Base-by-base conservation (phyloP, 2,888 invertebrate species). In the Drosophila conformis region DNA sequence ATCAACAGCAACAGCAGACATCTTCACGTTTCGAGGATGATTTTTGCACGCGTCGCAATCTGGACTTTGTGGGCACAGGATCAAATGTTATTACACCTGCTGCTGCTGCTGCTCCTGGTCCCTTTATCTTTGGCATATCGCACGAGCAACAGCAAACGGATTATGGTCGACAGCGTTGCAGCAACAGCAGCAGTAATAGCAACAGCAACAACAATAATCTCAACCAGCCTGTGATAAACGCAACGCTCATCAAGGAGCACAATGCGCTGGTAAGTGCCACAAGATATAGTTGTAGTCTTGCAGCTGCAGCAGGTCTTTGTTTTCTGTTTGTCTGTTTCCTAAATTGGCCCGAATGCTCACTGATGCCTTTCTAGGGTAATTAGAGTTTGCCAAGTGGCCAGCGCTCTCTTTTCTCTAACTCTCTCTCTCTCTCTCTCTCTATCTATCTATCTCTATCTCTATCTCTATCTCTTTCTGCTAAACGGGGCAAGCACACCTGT, bases 51-150 rank as follows among this genome's bases (percentile, higher is more conserved):
- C 90, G 90, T 65, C 89, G 89, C 61, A 91, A 90, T 73, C 79
- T 81, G 51, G 84, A 83, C 35, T 88, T 90, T 78, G 33, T 52
- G 63, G 56, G 80, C 10, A 75, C 64, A 31, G 54, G 36, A 27
- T 68, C 57, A 75, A 64, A 25, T 46, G 21, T 42, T 5, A 42
- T 21, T 42, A 15, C 46, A 25, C 13, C 46, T 46, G 21, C 49
- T 38, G 65, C n/a, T 10, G 35, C 36, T 29, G 48, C 13, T 53
- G 48, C 25, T n/a, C n/a, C 82, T 88, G 95, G 95, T 40, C 95
- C 95, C 83, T 95, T 95, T 92, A 95, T 95, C 83, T 95, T 95
- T 90, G 95, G 95, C 77, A 94, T 95, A 69, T 94, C 95, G 90
- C 91, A 87, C 42, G 90, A 91, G 68, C 83, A 90, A 53, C 89